Base-by-base conservation (phyloP, 2,888 invertebrate species). In the Psylliodes chrysocephalus region DNA sequence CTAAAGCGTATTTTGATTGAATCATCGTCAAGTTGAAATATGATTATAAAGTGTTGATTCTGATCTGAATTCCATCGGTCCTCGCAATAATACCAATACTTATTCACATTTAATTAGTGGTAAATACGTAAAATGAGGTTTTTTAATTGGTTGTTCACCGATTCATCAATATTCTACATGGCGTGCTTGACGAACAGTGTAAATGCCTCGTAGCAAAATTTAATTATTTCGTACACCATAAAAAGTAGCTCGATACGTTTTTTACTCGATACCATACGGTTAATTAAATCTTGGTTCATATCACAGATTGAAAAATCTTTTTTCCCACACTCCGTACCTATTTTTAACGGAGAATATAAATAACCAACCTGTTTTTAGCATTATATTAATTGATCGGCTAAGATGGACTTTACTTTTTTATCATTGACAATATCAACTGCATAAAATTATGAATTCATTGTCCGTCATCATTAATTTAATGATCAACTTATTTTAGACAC, bases 201-300 rank as follows among this genome's bases (percentile, higher is more conserved):
- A 59, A 67, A 63, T 63, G 67, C 67, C 60, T 67, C 44, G 56
- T 63, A 67, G 63, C 66, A 52, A 59, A 64, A 60, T 47, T 66
- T 70, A 66, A 70, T 70, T 70, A 70, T 66, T 70, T 62, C 60
- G 60, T 70, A 66, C 63, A 61, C 59, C 56, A 64, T 64, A 66
- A 66, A 69, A 69, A 66, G 69, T 69, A 62, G 69, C 64, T 64
- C 66, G 63, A 62, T 64, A 57, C 69, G 40, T 56, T 67, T 69
- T 67, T 67, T 64, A 28, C 33, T 44, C 47, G 46, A 60, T 54
- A 51, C 60, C 61, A 64, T 64, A 68, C 63, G 61, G 67, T 66
- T 68, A 68, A 70, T 70, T 68, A 68, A 70, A 70, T 62, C 60
- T 67, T 53, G 56, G 57, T 64, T 56, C 57, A 68, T 66, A 69